phyloP scores from a whole-genome alignment of 35 echinoderm and acorn worm species.

The Acanthaster planci region DNA sequence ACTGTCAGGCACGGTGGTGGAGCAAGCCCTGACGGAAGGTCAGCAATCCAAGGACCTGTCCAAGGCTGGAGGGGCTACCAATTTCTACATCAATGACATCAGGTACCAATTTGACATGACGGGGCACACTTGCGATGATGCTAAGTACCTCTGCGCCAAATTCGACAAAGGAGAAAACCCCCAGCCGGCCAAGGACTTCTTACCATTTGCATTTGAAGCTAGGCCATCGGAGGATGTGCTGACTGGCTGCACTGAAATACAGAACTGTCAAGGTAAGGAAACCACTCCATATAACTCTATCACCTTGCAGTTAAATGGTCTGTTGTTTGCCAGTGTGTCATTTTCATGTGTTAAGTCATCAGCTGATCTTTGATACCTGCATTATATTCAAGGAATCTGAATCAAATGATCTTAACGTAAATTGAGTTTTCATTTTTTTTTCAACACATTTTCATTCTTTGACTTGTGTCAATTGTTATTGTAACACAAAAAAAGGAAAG shows the following conservation, averaged over 20 bases:
- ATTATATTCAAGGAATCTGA: too few species aligned
- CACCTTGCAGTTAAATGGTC: too few species aligned
- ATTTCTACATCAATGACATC: conserved; percentile 46
- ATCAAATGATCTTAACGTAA: too few species aligned
- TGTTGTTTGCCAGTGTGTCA: too few species aligned
- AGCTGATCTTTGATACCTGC: too few species aligned
- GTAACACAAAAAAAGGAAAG: too few species aligned
- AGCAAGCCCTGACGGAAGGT: conserved; percentile 23
- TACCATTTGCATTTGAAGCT: conserved; percentile 44
- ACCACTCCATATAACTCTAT: too few species aligned
- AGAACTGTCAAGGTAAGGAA: conserved; percentile 68
- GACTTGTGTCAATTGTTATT: too few species aligned
- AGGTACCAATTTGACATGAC: conserved; percentile 43
- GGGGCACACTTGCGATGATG: conserved; percentile 39
- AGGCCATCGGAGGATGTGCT: conserved; percentile 53
- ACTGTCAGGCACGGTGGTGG: conserved; percentile 16
- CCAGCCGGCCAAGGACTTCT: conserved; percentile 13
- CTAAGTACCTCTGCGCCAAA: conserved; percentile 52
- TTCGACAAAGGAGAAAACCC: conserved; percentile 52
- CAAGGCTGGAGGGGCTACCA: neutral
- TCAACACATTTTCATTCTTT: too few species aligned
- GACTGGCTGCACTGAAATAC: conserved; percentile 63
- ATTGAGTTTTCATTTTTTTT: too few species aligned
- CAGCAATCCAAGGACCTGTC: conserved; percentile 32
- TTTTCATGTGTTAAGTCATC: too few species aligned